Evolutionary conservation across 1,140 invertebrate species (phyloP).

Genomic region (Cherax destructor): DNA sequence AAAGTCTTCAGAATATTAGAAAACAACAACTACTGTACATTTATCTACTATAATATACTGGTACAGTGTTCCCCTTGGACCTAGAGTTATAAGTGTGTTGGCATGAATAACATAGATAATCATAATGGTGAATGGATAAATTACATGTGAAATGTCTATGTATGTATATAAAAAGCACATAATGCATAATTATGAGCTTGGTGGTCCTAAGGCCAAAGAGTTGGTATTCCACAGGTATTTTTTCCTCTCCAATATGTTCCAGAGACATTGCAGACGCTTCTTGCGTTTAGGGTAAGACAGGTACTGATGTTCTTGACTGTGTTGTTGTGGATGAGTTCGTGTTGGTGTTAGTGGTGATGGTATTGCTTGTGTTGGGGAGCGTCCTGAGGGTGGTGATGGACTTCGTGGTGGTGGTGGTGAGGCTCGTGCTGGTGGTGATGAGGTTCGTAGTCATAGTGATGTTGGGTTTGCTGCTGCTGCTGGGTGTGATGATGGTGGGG

Average conservation of each 20-base stretch:
- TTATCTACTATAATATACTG: neutral
- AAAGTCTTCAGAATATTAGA: conserved; percentile 20
- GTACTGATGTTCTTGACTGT: conserved; percentile 16
- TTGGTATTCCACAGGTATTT: neutral
- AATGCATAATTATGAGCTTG: conserved; percentile 54
- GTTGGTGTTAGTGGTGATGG: conserved; percentile 48
- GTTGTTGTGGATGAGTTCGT: neutral
- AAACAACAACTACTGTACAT: conserved; percentile 22
- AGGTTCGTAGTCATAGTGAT: neutral
- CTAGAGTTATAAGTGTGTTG: conserved; percentile 13
- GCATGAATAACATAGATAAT: conserved; percentile 34
- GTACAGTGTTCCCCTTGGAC: neutral
- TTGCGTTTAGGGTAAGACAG: neutral
- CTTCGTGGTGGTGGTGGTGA: conserved; percentile 30
- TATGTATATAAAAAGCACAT: conserved; percentile 56
- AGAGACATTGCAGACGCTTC: conserved; percentile 7
- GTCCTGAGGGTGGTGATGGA: conserved; percentile 22
- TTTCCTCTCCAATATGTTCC: neutral
- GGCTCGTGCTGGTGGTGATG: conserved; percentile 17
- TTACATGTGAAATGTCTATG: conserved; percentile 34
- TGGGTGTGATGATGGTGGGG: conserved; percentile 2
- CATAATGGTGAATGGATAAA: conserved; percentile 45
- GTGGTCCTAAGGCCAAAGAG: conserved; percentile 54
- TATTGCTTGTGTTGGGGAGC: conserved; percentile 50
- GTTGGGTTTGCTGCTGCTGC: neutral